Evolutionary conservation across 2,888 invertebrate genomes (phyloP).

Genomic region (Habrosyne pyritoides): DNA sequence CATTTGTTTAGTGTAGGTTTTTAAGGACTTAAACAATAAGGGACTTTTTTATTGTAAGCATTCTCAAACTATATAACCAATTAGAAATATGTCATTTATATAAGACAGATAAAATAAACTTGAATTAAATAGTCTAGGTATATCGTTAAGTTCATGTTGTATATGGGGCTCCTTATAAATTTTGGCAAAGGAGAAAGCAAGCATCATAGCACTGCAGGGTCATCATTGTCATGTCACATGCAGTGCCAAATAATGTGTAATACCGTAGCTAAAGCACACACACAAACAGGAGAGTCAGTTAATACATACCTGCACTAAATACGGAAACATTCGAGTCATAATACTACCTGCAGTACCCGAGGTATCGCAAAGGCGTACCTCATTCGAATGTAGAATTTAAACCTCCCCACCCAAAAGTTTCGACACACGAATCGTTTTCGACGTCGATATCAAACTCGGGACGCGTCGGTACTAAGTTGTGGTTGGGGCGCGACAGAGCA

Average conservation of each 20-base stretch:
- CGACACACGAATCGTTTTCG: neutral
- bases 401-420: neutral
- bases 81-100: neutral
- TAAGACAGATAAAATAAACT: neutral
- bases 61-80: neutral
- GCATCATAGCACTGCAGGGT: neutral
- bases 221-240: neutral
- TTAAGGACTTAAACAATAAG: neutral
- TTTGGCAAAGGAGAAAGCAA: neutral
- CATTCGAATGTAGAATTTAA: neutral
- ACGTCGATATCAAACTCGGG: neutral
- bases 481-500: conserved; percentile 64
- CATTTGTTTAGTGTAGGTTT: neutral
- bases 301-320: neutral
- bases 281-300: neutral
- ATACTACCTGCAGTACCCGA: neutral
- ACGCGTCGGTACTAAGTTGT: conserved; percentile 51
- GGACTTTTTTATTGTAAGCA: neutral
- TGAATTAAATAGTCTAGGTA: too few relatives aligned
- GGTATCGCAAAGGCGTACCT: neutral
- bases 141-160: too few relatives aligned
- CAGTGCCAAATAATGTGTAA: neutral
- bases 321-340: neutral
- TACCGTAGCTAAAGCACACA: neutral
- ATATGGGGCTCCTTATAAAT: neutral